Evolutionary conservation across 2,113 vertebrate species (phyloP), one percentile per base, ranked within the genome.

Genomic region (Phycodurus eques): DNA sequence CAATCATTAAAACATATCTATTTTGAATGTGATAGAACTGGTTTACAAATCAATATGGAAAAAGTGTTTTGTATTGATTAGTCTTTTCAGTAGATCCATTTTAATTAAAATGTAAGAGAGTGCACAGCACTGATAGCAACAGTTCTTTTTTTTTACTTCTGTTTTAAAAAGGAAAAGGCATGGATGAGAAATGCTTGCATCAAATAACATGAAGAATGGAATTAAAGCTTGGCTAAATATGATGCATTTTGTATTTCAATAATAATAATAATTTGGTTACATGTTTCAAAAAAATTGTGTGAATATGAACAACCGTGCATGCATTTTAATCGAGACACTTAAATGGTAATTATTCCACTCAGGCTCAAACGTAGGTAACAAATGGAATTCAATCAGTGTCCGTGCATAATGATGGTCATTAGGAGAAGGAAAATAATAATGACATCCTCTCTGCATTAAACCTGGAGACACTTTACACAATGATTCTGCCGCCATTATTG

Each of bases 331-430:
- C 95, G 95, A 95, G 96, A 97, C 95, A 98, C 97, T 98, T 98
- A 99, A 99, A 98, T 99, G 96, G 95, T 97, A 99, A 98, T 99
- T 99, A 98, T 98, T 98, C 96, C 96, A 98, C 98, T 98, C 95
- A 96, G 96, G 94, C 96, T 97, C 96, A 97, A 98, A 98, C 93
- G 95, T 95, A 98, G 96, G 97, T 98, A 99, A 98, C 96, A 99
- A 98, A 98, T 99, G 96, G 95, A 98, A 98, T 99, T 98, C 97
- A 99, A 99, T 94, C 92, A 92, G 92, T 92, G 92, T 91, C 91
- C 86, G 70, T 92, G 92, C 92, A 92, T 94, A 93, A 93, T 98
- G 97, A 98, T 95, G 96, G 96, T 98, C 98, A 98, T 99, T 99
- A 99, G 96, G 95, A 97, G 95, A 96, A 95, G 91, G 92, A 93